phyloP scores from a whole-genome alignment of 2,797 vertebrate genomes.

The Pipistrellus pipistrellus region DNA sequence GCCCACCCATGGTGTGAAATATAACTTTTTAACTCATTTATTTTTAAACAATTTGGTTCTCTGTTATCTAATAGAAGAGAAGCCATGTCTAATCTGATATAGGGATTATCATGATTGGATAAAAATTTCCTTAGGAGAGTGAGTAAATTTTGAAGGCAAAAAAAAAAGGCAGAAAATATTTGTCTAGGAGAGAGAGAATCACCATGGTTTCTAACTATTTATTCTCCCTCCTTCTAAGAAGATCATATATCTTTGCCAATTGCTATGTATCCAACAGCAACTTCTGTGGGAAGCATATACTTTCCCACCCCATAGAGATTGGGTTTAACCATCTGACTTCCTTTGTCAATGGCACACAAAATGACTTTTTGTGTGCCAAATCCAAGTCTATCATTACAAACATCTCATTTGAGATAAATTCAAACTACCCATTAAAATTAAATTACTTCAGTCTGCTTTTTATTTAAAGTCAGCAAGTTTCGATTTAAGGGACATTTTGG shows the following conservation, averaged over 20 bases:
- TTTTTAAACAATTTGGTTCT: not conserved
- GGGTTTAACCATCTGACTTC: slow-evolving; percentile 44
- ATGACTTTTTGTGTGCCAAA: slow-evolving; percentile 27
- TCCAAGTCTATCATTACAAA: slow-evolving; percentile 50
- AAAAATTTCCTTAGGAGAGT: not conserved
- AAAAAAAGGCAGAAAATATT: slow-evolving; percentile 54
- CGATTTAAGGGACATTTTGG: slow-evolving; percentile 31
- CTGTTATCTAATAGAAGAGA: not conserved
- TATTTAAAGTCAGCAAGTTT: slow-evolving; percentile 68
- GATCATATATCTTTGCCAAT: slow-evolving; percentile 50
- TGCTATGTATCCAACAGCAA: slow-evolving; percentile 41
- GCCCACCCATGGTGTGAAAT: too few species aligned
- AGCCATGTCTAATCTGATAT: not conserved
- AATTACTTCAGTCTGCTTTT: slow-evolving; percentile 64
- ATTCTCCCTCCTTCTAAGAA: not conserved
- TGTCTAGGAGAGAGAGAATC: slow-evolving; percentile 17
- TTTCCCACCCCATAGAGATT: not conserved
- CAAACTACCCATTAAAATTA: slow-evolving; percentile 70
- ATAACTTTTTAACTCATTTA: not conserved
- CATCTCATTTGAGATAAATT: slow-evolving; percentile 67
- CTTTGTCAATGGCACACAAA: slow-evolving; percentile 19
- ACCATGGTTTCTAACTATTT: slow-evolving; percentile 53
- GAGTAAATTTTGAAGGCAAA: not conserved
- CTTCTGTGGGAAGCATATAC: not conserved
- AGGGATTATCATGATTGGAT: not conserved